Evolutionary conservation across 2,113 vertebrate genomes (phyloP).

Genomic region (Myotis yumanensis): DNA sequence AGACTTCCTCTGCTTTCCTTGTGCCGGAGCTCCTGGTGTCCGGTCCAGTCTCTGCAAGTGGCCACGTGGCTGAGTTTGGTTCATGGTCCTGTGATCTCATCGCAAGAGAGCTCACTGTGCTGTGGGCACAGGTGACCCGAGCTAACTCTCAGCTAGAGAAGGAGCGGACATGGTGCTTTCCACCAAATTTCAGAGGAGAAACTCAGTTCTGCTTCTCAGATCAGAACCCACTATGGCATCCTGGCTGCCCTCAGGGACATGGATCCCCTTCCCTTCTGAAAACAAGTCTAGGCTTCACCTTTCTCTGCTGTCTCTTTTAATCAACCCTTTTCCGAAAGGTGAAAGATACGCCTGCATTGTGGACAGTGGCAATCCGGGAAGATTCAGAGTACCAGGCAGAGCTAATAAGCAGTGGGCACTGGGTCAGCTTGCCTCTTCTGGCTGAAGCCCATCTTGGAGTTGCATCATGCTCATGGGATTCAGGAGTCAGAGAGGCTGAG

Average conservation of each 20-base stretch:
- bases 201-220: not conserved
- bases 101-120: not conserved
- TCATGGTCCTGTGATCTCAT: not conserved
- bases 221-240: too few relatives aligned
- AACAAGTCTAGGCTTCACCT: not conserved
- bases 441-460: not conserved
- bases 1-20: not conserved
- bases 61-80: not conserved
- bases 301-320: not conserved
- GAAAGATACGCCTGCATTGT: not conserved
- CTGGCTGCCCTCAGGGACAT: not conserved
- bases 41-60: not conserved
- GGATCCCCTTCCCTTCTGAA: not conserved
- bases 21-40: not conserved
- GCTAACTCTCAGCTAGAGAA: not conserved
- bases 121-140: rapidly evolving
- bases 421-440: not conserved
- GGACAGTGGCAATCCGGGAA: not conserved
- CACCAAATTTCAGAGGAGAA: not conserved
- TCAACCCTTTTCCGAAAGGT: not conserved
- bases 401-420: too few relatives aligned
- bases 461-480: too few relatives aligned
- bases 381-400: not conserved
- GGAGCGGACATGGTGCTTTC: rapidly evolving
- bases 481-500: not conserved